A percentile compares a stretch with the other conserved stretches of the same genome.
These are phyloP conservation scores for Cryptocephalus primarius DNA, from an alignment of 2,888 invertebrate species.

Conservation along the genomic window DNA sequence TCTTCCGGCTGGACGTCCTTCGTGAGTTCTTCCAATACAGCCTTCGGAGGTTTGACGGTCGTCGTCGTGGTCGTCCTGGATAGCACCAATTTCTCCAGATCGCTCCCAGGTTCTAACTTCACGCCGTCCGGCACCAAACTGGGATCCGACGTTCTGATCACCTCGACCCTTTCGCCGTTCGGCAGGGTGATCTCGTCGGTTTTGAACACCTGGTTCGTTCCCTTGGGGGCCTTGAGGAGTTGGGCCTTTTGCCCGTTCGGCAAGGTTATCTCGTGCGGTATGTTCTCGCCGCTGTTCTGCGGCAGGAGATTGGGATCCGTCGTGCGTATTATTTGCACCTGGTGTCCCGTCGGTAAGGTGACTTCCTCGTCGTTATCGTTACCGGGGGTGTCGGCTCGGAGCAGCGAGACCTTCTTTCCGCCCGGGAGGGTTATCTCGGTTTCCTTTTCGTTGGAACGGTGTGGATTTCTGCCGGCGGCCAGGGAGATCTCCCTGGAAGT, in stretches of 20 bases:
- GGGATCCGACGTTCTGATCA: constrained; percentile 54
- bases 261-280: constrained; percentile 54
- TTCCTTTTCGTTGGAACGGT: constrained; percentile 11
- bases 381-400: constrained; percentile 54
- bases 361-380: constrained; percentile 16
- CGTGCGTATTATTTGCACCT: constrained; percentile 50
- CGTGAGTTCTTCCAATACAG: constrained; percentile 65
- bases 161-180: constrained; percentile 31
- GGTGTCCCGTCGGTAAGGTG: constrained; percentile 54
- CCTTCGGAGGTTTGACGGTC: constrained; percentile 52
- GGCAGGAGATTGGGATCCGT: constrained; percentile 14
- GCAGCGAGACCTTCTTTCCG: constrained; percentile 62
- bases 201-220: constrained; percentile 9
- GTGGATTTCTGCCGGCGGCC: constrained; percentile 20
- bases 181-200: constrained; percentile 30
- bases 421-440: constrained; percentile 50
- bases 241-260: constrained; percentile 65
- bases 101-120: constrained; percentile 35
- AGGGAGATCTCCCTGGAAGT: constrained; percentile 63
- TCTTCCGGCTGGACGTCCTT: constrained; percentile 70
- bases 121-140: constrained; percentile 46
- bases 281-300: constrained; percentile 36
- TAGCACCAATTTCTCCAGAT: constrained; percentile 29
- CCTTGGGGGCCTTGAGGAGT: constrained; percentile 41
- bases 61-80: constrained; percentile 34